Percentiles rank a stretch among this genome's conserved stretches.
Evolutionary conservation across 2,113 vertebrate genomes (phyloP).

Genomic region (Cisticola juncidis): DNA sequence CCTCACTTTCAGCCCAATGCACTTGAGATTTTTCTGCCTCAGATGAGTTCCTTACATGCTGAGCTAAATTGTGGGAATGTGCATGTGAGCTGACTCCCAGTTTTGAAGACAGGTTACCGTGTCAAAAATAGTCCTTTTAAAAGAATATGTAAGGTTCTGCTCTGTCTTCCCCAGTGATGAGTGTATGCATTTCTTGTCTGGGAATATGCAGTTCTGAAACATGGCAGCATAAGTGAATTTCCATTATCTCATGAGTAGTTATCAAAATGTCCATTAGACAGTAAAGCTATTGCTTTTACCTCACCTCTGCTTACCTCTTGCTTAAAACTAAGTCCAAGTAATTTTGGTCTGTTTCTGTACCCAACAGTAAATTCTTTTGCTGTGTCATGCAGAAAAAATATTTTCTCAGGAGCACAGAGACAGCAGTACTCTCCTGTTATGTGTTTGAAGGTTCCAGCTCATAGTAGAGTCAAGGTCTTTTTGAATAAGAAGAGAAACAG

Average conservation of each 20-base stretch:
- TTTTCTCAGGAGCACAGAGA: not conserved
- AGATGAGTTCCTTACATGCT: not conserved
- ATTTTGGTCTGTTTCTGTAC: not conserved
- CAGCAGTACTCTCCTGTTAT: not conserved
- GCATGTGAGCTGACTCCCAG: not conserved
- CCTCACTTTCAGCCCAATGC: not conserved
- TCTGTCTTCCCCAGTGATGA: not conserved
- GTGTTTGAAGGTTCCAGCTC: not conserved
- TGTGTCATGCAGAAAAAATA: not conserved
- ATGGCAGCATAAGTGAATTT: not conserved
- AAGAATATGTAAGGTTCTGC: not conserved
- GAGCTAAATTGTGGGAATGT: not conserved
- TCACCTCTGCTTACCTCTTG: not conserved
- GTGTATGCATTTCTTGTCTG: not conserved
- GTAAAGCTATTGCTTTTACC: not conserved
- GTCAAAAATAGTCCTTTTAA: not conserved
- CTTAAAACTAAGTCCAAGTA: not conserved
- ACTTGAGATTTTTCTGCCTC: not conserved
- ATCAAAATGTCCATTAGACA: not conserved
- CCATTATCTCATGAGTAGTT: not conserved
- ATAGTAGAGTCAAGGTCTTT: not conserved
- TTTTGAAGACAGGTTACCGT: not conserved
- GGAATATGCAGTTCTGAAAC: not conserved
- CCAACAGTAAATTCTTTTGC: not conserved
- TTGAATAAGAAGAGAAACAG: not conserved